Evolutionary conservation across 1,140 invertebrate species (phyloP).

Genomic region (Lucilia sericata): DNA sequence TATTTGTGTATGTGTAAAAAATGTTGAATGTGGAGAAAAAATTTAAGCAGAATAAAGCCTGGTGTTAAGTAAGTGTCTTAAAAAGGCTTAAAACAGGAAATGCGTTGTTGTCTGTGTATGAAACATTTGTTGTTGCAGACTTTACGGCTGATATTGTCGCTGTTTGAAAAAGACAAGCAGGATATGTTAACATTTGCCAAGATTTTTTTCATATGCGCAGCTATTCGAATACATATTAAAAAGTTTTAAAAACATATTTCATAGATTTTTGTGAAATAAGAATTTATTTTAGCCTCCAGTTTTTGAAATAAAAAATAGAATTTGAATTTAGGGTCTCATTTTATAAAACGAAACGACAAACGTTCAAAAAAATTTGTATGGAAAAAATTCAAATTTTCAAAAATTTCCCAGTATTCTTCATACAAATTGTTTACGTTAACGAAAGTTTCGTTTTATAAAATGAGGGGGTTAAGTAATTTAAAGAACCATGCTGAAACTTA

Average conservation of each 20-base stretch:
- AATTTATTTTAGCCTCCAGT: background rate
- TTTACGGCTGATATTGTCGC: slow-evolving; percentile 2
- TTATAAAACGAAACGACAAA: too few species aligned
- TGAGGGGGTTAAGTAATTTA: too few species aligned
- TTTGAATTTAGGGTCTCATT: too few species aligned
- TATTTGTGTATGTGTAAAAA: background rate
- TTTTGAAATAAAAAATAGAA: background rate
- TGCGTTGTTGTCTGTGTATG: slow-evolving; percentile 29
- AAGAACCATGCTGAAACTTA: too few species aligned
- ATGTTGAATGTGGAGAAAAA: background rate
- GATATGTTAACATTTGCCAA: slow-evolving; percentile 40
- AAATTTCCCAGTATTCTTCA: too few species aligned
- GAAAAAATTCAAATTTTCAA: too few species aligned
- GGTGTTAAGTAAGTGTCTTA: slow-evolving; percentile 41
- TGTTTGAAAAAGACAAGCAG: background rate
- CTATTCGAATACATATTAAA: background rate
- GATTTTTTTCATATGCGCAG: slow-evolving; percentile 1
- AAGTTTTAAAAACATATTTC: background rate
- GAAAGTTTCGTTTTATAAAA: too few species aligned
- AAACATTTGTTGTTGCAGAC: background rate
- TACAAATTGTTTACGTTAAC: too few species aligned
- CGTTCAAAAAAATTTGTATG: too few species aligned
- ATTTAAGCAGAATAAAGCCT: slow-evolving; percentile 1
- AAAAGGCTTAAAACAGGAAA: slow-evolving; percentile 39
- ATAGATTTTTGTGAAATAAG: background rate